Conservation (phyloP, 2,888 invertebrate genomes). For the Omphaloscelis lunosa region DNA sequence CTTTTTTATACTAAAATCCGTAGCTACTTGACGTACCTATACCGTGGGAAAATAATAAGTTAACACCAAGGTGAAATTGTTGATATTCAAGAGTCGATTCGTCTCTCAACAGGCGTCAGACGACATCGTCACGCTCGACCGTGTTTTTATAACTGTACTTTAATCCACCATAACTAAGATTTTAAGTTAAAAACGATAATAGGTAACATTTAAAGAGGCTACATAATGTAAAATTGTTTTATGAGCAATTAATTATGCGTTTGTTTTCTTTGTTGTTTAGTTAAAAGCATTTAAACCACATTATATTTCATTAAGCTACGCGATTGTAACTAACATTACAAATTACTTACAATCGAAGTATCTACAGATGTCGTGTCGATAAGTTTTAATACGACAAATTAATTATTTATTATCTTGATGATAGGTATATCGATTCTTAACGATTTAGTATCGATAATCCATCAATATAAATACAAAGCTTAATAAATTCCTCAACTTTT, state of each 20-base stretch:
- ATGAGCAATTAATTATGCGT: constrained; percentile 2
- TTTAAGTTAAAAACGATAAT: constrained; percentile 25
- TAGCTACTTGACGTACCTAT: constrained; percentile 22
- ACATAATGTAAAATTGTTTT: not conserved
- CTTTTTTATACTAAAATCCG: constrained; percentile 13
- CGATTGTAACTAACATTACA: constrained; percentile 25
- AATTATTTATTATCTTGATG: constrained; percentile 30
- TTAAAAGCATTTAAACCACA: constrained; percentile 2
- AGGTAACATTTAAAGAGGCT: not conserved
- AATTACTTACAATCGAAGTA: constrained; percentile 28
- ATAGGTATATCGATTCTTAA: not conserved
- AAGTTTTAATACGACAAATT: constrained; percentile 44
- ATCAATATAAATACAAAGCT: not conserved
- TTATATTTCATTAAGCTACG: not conserved
- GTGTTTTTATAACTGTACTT: constrained; percentile 64
- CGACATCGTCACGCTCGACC: constrained; percentile 81
- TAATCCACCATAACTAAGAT: constrained; percentile 35
- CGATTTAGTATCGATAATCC: not conserved
- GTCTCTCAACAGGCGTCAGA: constrained; percentile 79
- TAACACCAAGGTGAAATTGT: constrained; percentile 77
- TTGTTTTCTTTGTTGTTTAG: not conserved
- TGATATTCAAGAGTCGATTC: constrained; percentile 75
- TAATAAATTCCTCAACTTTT: constrained; percentile 3
- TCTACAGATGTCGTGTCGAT: constrained; percentile 36
- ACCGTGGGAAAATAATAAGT: constrained; percentile 82